phyloP scores from a whole-genome alignment of 92 coral and sea anemone genomes.

The Nematostella vectensis region DNA sequence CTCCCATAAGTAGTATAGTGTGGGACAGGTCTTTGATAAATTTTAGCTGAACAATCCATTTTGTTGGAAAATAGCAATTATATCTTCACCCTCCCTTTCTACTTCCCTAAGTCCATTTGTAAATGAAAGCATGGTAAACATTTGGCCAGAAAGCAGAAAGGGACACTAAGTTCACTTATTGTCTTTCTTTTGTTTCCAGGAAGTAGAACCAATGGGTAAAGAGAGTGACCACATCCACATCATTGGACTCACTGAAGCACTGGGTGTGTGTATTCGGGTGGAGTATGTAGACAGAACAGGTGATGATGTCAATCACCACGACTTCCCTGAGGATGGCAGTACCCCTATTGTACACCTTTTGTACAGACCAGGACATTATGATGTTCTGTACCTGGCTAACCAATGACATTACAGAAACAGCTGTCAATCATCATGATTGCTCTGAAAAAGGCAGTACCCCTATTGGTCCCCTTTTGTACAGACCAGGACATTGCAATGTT shows the following conservation, averaged over 20 bases:
- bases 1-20: no score
- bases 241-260: slow-evolving; percentile 87
- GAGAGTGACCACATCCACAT: slow-evolving; percentile 98
- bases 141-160: no score
- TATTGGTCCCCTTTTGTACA: slow-evolving; percentile 53
- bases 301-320: slow-evolving; percentile 87
- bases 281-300: slow-evolving; percentile 91
- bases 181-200: slow-evolving; percentile 45
- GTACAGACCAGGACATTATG: slow-evolving; percentile 96
- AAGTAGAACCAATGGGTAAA: slow-evolving; percentile 96
- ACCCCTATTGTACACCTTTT: slow-evolving; percentile 60
- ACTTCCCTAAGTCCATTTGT: no score
- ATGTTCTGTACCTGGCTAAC: slow-evolving; percentile 42
- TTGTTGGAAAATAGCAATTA: no score
- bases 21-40: no score
- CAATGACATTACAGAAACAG: slow-evolving; percentile 8
- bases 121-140: no score
- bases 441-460: slow-evolving; percentile 84
- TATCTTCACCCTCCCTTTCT: no score
- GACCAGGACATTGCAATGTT: slow-evolving; percentile 93
- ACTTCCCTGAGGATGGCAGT: slow-evolving; percentile 89
- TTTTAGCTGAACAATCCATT: no score
- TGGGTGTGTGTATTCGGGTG: slow-evolving; percentile 88
- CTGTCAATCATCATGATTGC: background rate
- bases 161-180: no score